phyloP scores from a whole-genome alignment of 2,113 vertebrate genomes.

The Rousettus leschenaultii region DNA sequence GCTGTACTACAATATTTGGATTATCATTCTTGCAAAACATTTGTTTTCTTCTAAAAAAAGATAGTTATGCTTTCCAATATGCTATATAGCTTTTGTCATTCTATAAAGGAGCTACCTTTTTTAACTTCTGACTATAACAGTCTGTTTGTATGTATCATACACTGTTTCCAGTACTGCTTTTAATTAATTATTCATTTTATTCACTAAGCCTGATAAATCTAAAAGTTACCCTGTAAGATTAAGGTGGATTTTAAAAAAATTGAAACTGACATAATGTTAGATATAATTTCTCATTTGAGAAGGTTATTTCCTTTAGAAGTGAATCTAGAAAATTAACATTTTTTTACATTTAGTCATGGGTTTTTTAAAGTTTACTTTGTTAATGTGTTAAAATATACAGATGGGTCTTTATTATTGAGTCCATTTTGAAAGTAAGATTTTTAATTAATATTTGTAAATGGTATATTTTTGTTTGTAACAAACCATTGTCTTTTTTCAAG shows the following conservation, averaged over 20 bases:
- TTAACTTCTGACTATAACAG: slow-evolving; percentile 1
- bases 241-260: slow-evolving; percentile 51
- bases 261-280: slow-evolving; percentile 73
- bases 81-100: slow-evolving; percentile 19
- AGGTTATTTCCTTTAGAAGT: slow-evolving; percentile 75
- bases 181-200: slow-evolving; percentile 54
- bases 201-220: slow-evolving; percentile 57
- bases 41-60: slow-evolving; percentile 38
- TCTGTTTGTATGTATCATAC: slow-evolving; percentile 46
- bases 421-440: slow-evolving; percentile 63
- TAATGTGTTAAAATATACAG: slow-evolving; percentile 66
- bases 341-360: slow-evolving; percentile 55
- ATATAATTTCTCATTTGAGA: slow-evolving; percentile 70
- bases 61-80: background rate
- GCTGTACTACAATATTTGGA: slow-evolving; percentile 34
- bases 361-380: slow-evolving; percentile 56
- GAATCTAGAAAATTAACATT: slow-evolving; percentile 62
- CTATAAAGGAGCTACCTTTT: slow-evolving; percentile 40
- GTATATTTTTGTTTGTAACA: slow-evolving; percentile 78
- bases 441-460: slow-evolving; percentile 68
- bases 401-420: slow-evolving; percentile 51
- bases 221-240: slow-evolving; percentile 28
- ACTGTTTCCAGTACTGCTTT: slow-evolving; percentile 29
- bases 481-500: slow-evolving; percentile 76
- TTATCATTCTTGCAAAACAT: slow-evolving; percentile 26